Base-by-base conservation (phyloP, 2,797 vertebrate genomes). In the Liasis olivaceus region DNA sequence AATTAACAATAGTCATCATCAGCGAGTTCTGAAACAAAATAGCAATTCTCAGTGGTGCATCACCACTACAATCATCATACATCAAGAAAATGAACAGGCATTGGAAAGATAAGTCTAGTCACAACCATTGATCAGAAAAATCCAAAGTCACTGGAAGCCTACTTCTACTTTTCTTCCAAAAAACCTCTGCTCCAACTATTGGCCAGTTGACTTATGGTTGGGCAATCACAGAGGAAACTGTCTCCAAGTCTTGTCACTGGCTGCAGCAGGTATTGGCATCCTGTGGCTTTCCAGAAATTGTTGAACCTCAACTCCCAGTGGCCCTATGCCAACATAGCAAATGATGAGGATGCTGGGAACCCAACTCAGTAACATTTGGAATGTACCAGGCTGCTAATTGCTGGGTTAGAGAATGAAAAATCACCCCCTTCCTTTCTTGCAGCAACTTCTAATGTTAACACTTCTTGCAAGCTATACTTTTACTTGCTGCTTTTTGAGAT, bases 1-100 rank as follows among this genome's bases (percentile, higher is more conserved):
- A 98, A 95, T 98, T 99, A 31, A 99, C 94, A 87, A 99, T 99
- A 85, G 99, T 99, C 99, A 99, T 99, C 99, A 99, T 99, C 91
- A 99, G 96, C 1, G 99, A 99, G 0, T 95, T 63, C 99, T 99
- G 97, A 47, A 93, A 90, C 0, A 60, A 64, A 89, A 62, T 58
- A 89, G 64, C 36, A 72, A 81, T 47, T 47, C 22, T 81, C 20
- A 77, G 31, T 22, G 17, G 47, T 90, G 88, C 42, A 89, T 15
- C 17, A 86, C 26, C 26, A 85, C 51, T 26, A 86, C 15, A 58
- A 31, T n/a, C 12, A 86, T 20, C 2, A 31, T 9, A 28, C 12
- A 86, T 86, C 85, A 86, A 86, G 56, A 42, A 62, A 62, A 87
- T 20, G 0, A 22, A 51, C 0, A n/a, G 58, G 24, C 17, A 87